Evolutionary conservation across 1,140 invertebrate genomes (phyloP).

Genomic region (Neomicropteryx cornuta): DNA sequence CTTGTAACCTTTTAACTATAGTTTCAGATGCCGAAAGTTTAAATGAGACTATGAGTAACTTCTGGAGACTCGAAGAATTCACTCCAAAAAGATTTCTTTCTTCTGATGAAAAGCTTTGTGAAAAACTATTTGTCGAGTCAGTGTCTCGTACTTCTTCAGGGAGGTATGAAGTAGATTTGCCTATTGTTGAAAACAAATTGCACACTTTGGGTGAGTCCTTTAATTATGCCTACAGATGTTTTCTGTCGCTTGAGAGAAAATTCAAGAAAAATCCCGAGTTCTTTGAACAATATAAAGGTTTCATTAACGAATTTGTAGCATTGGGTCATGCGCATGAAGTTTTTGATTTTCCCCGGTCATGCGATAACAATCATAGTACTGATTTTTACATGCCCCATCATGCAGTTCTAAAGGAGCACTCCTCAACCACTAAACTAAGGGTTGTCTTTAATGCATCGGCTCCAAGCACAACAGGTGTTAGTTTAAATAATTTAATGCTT

Average conservation of each 20-base stretch:
- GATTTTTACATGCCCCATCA: slow-evolving; percentile 28
- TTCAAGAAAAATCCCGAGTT: slow-evolving; percentile 8
- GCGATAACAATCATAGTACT: neutral
- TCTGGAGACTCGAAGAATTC: neutral
- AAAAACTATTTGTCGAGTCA: slow-evolving; percentile 5
- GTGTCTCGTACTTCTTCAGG: slow-evolving; percentile 4
- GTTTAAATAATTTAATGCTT: slow-evolving; percentile 19
- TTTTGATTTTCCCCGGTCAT: neutral
- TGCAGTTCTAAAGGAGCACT: slow-evolving; percentile 17
- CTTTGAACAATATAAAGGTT: slow-evolving; percentile 6
- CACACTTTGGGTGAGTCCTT: neutral
- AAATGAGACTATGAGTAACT: neutral
- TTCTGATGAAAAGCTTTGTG: slow-evolving; percentile 10
- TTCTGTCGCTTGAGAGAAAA: slow-evolving; percentile 9
- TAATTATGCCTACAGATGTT: neutral
- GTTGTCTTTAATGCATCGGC: slow-evolving; percentile 24
- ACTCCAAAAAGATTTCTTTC: neutral
- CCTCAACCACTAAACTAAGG: slow-evolving; percentile 19
- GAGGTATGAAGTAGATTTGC: slow-evolving; percentile 6
- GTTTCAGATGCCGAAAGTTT: too few species aligned
- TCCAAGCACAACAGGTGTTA: slow-evolving; percentile 14
- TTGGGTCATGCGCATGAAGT: slow-evolving; percentile 11
- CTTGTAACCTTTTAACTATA: too few species aligned
- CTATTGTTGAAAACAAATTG: neutral
- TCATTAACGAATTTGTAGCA: slow-evolving; percentile 14